Conservation (phyloP, 2,888 invertebrate genomes). For the Encarsia formosa region DNA sequence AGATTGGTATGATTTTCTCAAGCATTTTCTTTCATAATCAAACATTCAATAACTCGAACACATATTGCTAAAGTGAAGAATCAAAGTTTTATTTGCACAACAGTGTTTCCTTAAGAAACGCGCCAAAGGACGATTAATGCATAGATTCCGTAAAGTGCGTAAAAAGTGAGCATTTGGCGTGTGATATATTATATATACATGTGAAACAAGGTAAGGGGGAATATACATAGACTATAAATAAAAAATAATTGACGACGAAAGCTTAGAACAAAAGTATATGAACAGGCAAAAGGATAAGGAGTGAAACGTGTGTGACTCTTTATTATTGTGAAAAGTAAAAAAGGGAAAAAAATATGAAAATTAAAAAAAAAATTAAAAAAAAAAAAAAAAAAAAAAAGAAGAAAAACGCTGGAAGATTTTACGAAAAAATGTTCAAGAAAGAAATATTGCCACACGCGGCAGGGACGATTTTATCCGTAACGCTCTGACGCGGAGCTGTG, state of each 20-base stretch:
- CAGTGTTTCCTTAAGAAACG: too few relatives aligned
- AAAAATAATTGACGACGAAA: constrained; percentile 22
- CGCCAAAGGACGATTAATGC: constrained; percentile 11
- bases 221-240: constrained; percentile 28
- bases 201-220: constrained; percentile 23
- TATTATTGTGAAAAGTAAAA: constrained; percentile 16
- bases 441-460: constrained; percentile 40
- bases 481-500: constrained; percentile 48
- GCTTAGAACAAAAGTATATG: constrained; percentile 23
- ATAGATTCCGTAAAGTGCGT: constrained; percentile 21
- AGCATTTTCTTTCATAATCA: too few relatives aligned
- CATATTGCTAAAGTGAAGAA: too few relatives aligned
- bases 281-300: too few relatives aligned
- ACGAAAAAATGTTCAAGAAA: constrained; percentile 26
- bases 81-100: too few relatives aligned
- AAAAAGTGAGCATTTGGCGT: constrained; percentile 23
- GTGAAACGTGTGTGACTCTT: too few relatives aligned
- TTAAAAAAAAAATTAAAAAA: constrained; percentile 6
- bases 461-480: constrained; percentile 39
- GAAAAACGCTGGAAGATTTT: constrained; percentile 23
- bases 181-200: constrained; percentile 23
- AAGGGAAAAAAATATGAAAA: constrained; percentile 11
- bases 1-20: too few relatives aligned
- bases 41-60: too few relatives aligned
- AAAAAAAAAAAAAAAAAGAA: constrained; percentile 14